These are phyloP conservation scores for Acrocyrtus sp. DNA, from an alignment of 2,888 invertebrate genomes.

Conservation along the genomic window DNA sequence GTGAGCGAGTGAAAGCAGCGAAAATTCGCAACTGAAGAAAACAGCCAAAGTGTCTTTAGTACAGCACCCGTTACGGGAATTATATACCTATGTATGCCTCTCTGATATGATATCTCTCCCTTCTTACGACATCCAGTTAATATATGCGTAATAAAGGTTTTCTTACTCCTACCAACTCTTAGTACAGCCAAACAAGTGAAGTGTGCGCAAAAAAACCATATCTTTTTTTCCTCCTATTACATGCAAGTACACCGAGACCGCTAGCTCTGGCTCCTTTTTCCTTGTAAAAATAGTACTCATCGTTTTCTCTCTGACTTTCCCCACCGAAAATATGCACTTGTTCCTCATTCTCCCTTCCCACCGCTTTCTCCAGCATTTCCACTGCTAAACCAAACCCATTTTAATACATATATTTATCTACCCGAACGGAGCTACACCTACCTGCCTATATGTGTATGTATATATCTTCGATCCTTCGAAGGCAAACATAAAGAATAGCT, in stretches of 20 bases:
- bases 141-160: conserved; percentile 44
- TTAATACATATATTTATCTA: neutral
- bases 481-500: no score
- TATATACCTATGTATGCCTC: conserved; percentile 16
- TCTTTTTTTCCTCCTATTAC: no score
- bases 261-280: neutral
- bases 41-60: conserved; percentile 25
- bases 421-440: neutral
- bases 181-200: no score
- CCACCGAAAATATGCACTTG: neutral
- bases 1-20: conserved; percentile 15
- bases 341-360: neutral
- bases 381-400: neutral
- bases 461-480: no score
- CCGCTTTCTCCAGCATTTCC: conserved; percentile 1
- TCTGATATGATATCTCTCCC: conserved; percentile 5
- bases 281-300: neutral
- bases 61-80: neutral
- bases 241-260: neutral
- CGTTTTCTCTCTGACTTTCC: neutral
- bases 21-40: conserved; percentile 35
- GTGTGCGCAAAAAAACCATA: no score
- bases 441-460: no score
- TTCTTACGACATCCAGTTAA: conserved; percentile 34
- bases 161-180: neutral